Percentiles rank a stretch among this genome's conserved stretches.
Evolutionary conservation across 2,113 vertebrate species (phyloP).

Genomic region (Cyanoliseus patagonus): DNA sequence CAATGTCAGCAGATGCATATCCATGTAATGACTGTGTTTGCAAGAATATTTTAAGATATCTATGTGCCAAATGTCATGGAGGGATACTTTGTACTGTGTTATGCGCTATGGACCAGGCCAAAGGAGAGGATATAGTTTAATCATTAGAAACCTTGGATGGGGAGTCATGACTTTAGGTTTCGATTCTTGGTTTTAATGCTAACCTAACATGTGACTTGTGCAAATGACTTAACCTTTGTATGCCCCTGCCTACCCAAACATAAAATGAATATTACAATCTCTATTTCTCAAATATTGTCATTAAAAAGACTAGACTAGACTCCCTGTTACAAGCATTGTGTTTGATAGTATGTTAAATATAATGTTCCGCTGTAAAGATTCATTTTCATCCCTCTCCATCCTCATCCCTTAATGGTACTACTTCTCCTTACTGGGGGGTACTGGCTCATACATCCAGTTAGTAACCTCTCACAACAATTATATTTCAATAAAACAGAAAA

Average conservation of each 20-base stretch:
- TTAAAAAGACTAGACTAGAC: not conserved
- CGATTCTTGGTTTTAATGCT: slow-evolving; percentile 46
- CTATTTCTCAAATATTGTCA: not conserved
- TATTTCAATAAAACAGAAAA: not conserved
- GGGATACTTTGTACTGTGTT: slow-evolving; percentile 15
- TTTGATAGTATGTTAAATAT: not conserved
- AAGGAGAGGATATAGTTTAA: slow-evolving; percentile 48
- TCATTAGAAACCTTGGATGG: slow-evolving; percentile 48
- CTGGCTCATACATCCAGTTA: not conserved
- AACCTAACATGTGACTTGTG: slow-evolving; percentile 41
- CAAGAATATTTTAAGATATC: not conserved
- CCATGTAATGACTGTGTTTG: not conserved
- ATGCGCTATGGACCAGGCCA: not conserved
- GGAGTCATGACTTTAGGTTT: slow-evolving; percentile 43
- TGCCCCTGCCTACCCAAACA: not conserved
- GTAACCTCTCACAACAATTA: not conserved
- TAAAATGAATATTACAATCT: slow-evolving; percentile 17
- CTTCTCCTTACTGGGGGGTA: not conserved
- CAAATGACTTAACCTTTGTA: slow-evolving; percentile 6
- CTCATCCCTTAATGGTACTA: not conserved
- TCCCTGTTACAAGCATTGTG: not conserved
- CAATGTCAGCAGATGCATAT: not conserved
- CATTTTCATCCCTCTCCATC: not conserved
- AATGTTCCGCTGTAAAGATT: not conserved
- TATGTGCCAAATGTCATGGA: not conserved